Conservation (phyloP, 2,113 vertebrate species). For the Falco punctatus region DNA sequence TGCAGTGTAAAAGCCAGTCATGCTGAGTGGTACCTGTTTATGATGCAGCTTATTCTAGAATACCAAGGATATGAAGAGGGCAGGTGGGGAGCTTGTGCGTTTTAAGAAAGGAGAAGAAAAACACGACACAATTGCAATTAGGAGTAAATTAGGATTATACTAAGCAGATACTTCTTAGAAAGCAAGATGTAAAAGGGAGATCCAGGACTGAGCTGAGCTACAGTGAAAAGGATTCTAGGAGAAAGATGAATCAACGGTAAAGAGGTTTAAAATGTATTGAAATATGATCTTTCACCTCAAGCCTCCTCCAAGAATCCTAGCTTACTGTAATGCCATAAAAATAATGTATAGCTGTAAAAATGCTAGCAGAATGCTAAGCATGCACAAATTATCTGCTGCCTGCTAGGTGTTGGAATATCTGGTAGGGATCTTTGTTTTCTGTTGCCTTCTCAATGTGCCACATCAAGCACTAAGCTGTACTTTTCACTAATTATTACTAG, state of each 20-base stretch:
- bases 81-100: background rate
- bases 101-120: background rate
- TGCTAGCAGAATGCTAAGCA: background rate
- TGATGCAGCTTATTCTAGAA: background rate
- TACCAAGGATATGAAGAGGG: background rate
- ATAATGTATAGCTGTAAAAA: constrained; percentile 23
- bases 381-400: background rate
- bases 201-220: background rate
- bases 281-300: constrained; percentile 12
- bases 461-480: background rate
- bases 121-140: background rate
- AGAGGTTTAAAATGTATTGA: background rate
- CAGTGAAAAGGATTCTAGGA: background rate
- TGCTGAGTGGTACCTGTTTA: background rate
- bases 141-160: background rate
- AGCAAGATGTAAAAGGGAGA: background rate
- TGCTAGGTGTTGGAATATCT: background rate
- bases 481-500: background rate
- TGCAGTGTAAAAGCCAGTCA: background rate
- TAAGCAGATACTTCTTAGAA: background rate
- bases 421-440: background rate
- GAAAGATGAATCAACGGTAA: background rate
- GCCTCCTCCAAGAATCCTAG: background rate
- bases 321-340: constrained; percentile 33
- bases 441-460: background rate